phyloP scores from a whole-genome alignment of 1,140 invertebrate species.

The Yoshiicerus persimilis region DNA sequence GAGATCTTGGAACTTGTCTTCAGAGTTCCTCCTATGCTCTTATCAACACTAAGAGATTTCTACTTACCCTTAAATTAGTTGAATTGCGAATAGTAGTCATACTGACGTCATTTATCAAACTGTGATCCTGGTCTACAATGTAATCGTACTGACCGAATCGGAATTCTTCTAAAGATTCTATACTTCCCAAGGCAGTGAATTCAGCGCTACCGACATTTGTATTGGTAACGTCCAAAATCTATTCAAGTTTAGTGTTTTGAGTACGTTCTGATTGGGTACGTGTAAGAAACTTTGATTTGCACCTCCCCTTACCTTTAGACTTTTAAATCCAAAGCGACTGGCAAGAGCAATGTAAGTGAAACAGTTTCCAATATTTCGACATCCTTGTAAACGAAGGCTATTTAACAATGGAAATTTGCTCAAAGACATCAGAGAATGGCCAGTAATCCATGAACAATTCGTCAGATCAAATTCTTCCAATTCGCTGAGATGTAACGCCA shows the following conservation, averaged over 20 bases:
- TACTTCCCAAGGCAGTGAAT: conserved; percentile 24
- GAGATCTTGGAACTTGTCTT: too few relatives aligned
- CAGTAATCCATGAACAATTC: conserved; percentile 63
- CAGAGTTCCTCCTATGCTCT: too few relatives aligned
- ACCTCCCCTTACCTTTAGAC: conserved; percentile 62
- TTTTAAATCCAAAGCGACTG: conserved; percentile 69
- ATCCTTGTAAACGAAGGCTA: conserved; percentile 63
- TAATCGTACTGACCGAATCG: conserved; percentile 47
- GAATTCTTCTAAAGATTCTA: conserved; percentile 44
- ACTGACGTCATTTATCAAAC: conserved; percentile 28
- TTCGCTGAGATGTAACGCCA: not conserved
- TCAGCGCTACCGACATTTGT: conserved; percentile 41
- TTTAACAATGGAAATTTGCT: conserved; percentile 67
- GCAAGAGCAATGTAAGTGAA: conserved; percentile 73
- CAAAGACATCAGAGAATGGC: conserved; percentile 67
- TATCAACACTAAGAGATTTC: not conserved
- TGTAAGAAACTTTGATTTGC: too few relatives aligned
- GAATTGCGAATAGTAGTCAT: conserved; percentile 31
- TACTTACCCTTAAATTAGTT: not conserved
- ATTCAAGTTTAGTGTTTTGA: too few relatives aligned
- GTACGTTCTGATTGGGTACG: too few relatives aligned
- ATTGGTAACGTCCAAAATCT: conserved; percentile 46
- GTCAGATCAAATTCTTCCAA: conserved; percentile 65
- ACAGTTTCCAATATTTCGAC: conserved; percentile 66
- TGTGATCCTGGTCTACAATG: not conserved